These are phyloP conservation scores for Panulirus ornatus DNA, from an alignment of 1,140 invertebrate species.

Conservation along the genomic window DNA sequence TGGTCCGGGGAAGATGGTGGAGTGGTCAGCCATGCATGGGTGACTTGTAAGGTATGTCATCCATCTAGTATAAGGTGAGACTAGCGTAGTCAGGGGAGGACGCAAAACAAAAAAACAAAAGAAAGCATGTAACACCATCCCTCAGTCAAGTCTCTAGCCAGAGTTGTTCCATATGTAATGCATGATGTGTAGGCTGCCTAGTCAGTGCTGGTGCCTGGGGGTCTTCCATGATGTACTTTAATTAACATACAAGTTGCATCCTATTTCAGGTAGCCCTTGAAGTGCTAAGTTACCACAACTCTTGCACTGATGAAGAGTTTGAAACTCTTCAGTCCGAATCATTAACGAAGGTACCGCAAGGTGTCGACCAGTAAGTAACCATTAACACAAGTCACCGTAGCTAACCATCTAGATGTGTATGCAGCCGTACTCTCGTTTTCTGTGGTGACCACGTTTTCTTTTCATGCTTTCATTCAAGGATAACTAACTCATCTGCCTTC, in stretches of 20 bases:
- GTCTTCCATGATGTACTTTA: not conserved
- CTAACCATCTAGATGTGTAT: constrained; percentile 41
- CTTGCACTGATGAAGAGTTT: constrained; percentile 86
- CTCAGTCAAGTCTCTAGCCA: no score
- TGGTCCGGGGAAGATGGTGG: no score
- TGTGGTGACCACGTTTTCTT: constrained; percentile 55
- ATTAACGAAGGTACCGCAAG: constrained; percentile 74
- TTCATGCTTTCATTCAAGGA: constrained; percentile 48
- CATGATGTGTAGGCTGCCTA: no score
- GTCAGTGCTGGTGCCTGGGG: no score
- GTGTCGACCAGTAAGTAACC: constrained; percentile 80
- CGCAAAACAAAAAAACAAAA: no score
- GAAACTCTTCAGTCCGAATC: constrained; percentile 78
- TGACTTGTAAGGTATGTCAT: no score
- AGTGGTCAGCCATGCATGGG: no score
- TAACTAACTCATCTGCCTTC: constrained; percentile 38
- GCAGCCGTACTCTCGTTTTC: constrained; percentile 44
- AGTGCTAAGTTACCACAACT: constrained; percentile 90
- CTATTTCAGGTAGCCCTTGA: constrained; percentile 85
- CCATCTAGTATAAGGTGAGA: no score
- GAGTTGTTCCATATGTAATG: no score
- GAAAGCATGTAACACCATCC: no score
- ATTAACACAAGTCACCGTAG: not conserved
- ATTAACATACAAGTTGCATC: constrained; percentile 53
- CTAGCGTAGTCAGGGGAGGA: no score